Conservation (phyloP, 1,140 invertebrate species). For the Archivesica marissinica region DNA sequence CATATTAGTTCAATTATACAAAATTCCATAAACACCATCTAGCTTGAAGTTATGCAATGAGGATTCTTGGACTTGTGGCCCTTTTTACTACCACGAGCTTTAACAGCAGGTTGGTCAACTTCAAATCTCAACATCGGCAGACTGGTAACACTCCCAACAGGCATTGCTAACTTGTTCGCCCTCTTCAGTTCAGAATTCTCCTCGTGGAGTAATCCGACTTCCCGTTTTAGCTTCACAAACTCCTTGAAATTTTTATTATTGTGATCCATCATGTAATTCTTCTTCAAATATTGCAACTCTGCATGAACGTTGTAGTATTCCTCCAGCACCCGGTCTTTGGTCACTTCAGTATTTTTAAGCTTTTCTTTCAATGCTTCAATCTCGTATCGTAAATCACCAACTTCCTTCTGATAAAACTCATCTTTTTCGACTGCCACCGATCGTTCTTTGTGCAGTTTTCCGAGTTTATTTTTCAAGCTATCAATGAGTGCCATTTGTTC, state of each 20-base stretch:
- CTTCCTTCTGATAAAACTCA: conserved; percentile 48
- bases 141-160: conserved; percentile 7
- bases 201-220: conserved; percentile 37
- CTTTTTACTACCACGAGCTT: conserved; percentile 13
- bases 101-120: neutral
- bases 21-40: no score
- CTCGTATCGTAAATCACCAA: conserved; percentile 49
- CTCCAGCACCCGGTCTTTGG: conserved; percentile 53
- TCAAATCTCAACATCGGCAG: conserved; percentile 55
- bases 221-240: conserved; percentile 58
- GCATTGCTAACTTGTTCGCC: neutral
- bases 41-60: conserved; percentile 4
- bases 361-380: conserved; percentile 41
- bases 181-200: conserved; percentile 45
- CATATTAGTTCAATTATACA: no score
- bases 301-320: conserved; percentile 48
- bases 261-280: neutral
- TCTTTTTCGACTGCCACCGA: conserved; percentile 46
- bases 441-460: conserved; percentile 56
- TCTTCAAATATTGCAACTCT: conserved; percentile 53
- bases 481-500: conserved; percentile 56
- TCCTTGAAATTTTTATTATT: conserved; percentile 55
- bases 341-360: conserved; percentile 49
- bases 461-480: conserved; percentile 58
- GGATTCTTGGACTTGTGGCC: conserved; percentile 32